Evolutionary conservation across 2,797 vertebrate species (phyloP), one percentile per base, ranked within the genome.

Genomic region (Gymnoscopelus braueri): DNA sequence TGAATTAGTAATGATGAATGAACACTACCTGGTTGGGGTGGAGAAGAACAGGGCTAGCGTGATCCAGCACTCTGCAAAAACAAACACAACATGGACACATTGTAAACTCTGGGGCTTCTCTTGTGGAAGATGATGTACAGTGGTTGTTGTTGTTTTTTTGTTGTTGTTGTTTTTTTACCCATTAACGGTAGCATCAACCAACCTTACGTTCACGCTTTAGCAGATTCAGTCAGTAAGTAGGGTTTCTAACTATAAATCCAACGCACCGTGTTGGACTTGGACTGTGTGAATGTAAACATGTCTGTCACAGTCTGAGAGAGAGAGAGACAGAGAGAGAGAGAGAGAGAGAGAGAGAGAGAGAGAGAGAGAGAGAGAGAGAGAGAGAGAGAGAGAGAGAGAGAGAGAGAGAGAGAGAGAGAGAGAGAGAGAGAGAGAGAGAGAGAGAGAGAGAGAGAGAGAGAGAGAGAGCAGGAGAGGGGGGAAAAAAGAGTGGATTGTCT

Each of bases 61-160:
- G 72, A 84, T 77, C 72, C 65, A 50, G 62, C 53, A 74, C 86
- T 71, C 69, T 69, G n/a, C 78, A 54, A 61, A 50, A 50, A 86
- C 84, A 85, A 86, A 51, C 39, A 50, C 66, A 63, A 56, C 57
- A 5, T 44, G 71, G 69, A 78, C 65, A 65, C 64, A 75, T 58
- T 69, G 57, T 57, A 56, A 74, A 75, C 57, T 69, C 51, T 39
- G 55, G 68, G 61, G 71, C 75, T 65, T 73, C 77, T 81, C 78
- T 77, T 69, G 54, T 81, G 67, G 62, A 84, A 74, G 58, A 77
- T 74, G 68, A 81, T 91, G 90, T 92, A 91, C 84, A 91, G 80
- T 35, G 39, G 39, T 44, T 44, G 39, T 56, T 67, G 60, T 79
- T 44, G 70, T 65, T 44, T 47, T 44, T 47, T 47, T 66, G 80